Conservation (phyloP, 2,797 vertebrate genomes). For the Etheostoma nigrum region DNA sequence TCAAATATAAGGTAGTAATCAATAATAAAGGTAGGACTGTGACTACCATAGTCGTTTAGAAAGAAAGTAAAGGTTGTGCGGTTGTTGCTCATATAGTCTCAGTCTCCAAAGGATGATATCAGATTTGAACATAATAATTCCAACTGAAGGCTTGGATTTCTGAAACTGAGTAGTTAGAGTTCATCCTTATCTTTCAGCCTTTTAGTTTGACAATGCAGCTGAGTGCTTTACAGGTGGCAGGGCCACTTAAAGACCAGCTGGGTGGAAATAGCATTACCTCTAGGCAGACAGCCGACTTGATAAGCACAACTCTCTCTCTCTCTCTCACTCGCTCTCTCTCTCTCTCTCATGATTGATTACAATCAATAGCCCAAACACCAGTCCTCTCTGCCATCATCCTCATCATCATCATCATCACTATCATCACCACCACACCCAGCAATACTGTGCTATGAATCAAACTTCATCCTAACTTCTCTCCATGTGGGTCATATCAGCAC, state of each 20-base stretch:
- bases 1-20: no score
- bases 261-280: slow-evolving; percentile 22
- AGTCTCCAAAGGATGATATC: background rate
- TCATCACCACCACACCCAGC: slow-evolving; percentile 69
- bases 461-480: slow-evolving; percentile 70
- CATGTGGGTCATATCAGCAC: slow-evolving; percentile 34
- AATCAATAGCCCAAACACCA: slow-evolving; percentile 48
- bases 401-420: slow-evolving; percentile 23
- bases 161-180: background rate
- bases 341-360: slow-evolving; percentile 13
- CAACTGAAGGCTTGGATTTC: background rate
- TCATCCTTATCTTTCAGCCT: background rate
- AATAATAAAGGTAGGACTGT: background rate
- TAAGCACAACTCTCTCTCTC: background rate
- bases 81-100: background rate
- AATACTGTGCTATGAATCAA: slow-evolving; percentile 40
- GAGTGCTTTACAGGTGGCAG: background rate
- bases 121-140: slow-evolving; percentile 1
- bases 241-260: background rate
- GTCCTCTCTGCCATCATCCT: slow-evolving; percentile 20
- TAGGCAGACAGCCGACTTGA: slow-evolving; percentile 2
- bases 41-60: background rate
- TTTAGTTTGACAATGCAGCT: slow-evolving; percentile 4
- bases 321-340: background rate
- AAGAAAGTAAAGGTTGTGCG: background rate